These are phyloP conservation scores for Lingula anatina DNA, from an alignment of 2,888 invertebrate genomes.

Conservation along the genomic window DNA sequence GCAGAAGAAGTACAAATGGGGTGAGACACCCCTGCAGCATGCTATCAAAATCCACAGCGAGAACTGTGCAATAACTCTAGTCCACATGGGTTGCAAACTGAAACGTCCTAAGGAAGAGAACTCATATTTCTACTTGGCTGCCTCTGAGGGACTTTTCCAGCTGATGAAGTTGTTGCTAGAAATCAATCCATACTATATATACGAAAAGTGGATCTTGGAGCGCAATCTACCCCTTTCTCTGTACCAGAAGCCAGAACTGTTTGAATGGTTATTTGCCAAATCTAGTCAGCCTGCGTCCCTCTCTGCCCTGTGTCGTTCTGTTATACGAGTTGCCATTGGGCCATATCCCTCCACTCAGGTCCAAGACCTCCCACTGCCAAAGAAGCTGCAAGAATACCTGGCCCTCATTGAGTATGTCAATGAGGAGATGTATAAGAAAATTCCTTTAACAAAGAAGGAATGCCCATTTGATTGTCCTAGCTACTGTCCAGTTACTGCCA, in stretches of 20 bases:
- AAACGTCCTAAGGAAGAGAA: constrained; percentile 17
- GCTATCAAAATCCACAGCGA: constrained; percentile 37
- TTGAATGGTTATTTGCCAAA: constrained; percentile 24
- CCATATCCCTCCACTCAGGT: constrained; percentile 26
- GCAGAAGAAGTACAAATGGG: constrained; percentile 33
- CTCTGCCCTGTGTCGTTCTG: constrained; percentile 23
- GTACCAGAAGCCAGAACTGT: constrained; percentile 30
- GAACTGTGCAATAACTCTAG: constrained; percentile 37
- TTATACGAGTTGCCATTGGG: constrained; percentile 25
- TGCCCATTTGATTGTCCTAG: constrained; percentile 37
- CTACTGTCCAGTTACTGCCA: constrained; percentile 15
- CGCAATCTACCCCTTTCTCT: constrained; percentile 34
- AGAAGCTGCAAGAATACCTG: constrained; percentile 23
- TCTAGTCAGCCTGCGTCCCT: constrained; percentile 21
- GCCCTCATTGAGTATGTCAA: constrained; percentile 27
- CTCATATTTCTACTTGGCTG: constrained; percentile 33
- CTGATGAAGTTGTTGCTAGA: constrained; percentile 30
- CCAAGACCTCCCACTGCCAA: constrained; percentile 24
- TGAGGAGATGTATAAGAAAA: constrained; percentile 21
- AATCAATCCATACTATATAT: constrained; percentile 27
- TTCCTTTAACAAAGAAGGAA: constrained; percentile 19
- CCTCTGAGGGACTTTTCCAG: constrained; percentile 28
- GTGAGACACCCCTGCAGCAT: constrained; percentile 40
- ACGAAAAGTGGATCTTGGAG: constrained; percentile 31
- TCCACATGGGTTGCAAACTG: constrained; percentile 34